Evolutionary conservation across 2,888 invertebrate genomes (phyloP).

Genomic region (Pammene aurita): DNA sequence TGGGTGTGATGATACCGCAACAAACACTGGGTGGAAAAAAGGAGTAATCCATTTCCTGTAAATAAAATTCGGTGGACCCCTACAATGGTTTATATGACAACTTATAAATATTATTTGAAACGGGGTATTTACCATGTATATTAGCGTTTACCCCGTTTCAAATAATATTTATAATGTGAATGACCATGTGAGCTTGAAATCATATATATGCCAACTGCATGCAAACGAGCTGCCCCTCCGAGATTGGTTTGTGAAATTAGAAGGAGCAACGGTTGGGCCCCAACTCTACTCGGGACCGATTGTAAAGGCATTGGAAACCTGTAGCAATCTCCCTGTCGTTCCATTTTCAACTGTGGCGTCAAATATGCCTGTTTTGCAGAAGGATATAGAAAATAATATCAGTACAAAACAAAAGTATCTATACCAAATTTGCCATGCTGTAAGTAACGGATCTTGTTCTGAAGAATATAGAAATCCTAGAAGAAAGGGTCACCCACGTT

Average conservation of each 20-base stretch:
- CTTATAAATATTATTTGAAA: too few species aligned
- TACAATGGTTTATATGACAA: conserved; percentile 8
- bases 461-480: conserved; percentile 16
- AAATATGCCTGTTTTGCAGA: conserved; percentile 6
- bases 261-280: neutral
- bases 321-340: conserved; percentile 2
- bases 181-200: too few species aligned
- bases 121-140: too few species aligned
- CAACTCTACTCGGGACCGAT: conserved; percentile 1
- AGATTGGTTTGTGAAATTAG: conserved; percentile 1
- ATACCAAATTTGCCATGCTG: conserved; percentile 19
- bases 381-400: conserved; percentile 1
- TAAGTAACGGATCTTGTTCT: conserved; percentile 19
- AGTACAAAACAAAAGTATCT: conserved; percentile 17
- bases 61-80: neutral
- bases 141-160: too few species aligned
- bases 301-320: conserved; percentile 5
- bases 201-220: conserved; percentile 1
- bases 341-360: neutral
- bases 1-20: conserved; percentile 1
- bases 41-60: conserved; percentile 3
- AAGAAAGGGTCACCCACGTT: conserved; percentile 7
- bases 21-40: conserved; percentile 2
- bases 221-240: conserved; percentile 4
- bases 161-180: too few species aligned